A percentile compares a stretch with the other conserved stretches of the same genome.
These are phyloP conservation scores for Cyprinella venusta DNA, from an alignment of 2,797 vertebrate species.

Conservation along the genomic window DNA sequence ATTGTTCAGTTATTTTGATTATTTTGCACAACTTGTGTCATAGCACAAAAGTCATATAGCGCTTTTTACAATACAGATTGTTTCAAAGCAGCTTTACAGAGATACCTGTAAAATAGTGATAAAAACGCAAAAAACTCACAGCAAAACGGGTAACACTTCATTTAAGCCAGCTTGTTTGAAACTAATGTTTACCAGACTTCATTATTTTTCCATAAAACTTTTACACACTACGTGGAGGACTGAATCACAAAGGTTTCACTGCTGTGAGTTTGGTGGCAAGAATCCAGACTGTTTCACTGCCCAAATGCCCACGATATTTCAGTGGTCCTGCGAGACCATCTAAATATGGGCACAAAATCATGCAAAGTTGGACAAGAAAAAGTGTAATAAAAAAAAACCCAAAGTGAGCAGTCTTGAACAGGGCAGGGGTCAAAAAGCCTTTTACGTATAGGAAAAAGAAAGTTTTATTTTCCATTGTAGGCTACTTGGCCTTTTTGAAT, in stretches of 20 bases:
- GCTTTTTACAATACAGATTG: no score
- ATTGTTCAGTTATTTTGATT: neutral
- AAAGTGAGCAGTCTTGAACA: constrained; percentile 35
- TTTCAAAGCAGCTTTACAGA: no score
- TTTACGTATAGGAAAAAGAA: constrained; percentile 30
- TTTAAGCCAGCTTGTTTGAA: neutral
- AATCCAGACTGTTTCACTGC: constrained; percentile 28
- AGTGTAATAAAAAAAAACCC: neutral
- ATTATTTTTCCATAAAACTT: neutral
- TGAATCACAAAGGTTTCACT: constrained; percentile 5
- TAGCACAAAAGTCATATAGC: neutral
- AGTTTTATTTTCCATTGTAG: constrained; percentile 46
- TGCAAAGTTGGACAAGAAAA: constrained; percentile 38
- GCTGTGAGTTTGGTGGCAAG: neutral
- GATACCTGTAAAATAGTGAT: no score
- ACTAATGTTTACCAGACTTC: neutral
- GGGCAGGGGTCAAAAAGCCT: constrained; percentile 39
- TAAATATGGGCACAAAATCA: constrained; percentile 37
- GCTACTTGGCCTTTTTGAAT: constrained; percentile 15
- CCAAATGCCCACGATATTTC: constrained; percentile 39
- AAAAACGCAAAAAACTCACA: no score
- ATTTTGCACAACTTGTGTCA: neutral
- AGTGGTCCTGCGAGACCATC: constrained; percentile 31
- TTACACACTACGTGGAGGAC: neutral
- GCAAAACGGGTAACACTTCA: neutral